Percentiles rank a stretch among this genome's conserved stretches.
Evolutionary conservation across 2,888 invertebrate species (phyloP).

Genomic region (Lithodes maja): DNA sequence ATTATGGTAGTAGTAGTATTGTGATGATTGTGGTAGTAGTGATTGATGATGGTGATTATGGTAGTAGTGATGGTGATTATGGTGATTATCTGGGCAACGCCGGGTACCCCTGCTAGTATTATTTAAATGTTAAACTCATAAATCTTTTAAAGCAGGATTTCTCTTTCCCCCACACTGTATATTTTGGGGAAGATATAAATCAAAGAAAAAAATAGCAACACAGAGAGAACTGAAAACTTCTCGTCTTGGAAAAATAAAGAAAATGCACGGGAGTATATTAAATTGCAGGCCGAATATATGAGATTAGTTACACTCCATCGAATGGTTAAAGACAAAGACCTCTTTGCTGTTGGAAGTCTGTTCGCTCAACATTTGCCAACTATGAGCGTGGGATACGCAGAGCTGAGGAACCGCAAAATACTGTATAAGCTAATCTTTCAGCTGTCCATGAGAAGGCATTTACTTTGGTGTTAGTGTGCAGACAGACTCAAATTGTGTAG

Average conservation of each 20-base stretch:
- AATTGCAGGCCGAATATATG: not conserved
- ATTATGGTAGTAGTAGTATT: no score
- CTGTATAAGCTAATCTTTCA: not conserved
- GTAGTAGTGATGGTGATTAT: no score
- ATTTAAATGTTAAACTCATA: not conserved
- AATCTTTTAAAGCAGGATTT: conserved; percentile 1
- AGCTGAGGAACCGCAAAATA: not conserved
- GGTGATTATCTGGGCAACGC: no score
- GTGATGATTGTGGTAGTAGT: no score
- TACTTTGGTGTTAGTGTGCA: not conserved
- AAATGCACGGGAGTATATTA: conserved; percentile 6
- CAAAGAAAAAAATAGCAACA: not conserved
- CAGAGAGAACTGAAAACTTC: not conserved
- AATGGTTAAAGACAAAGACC: not conserved
- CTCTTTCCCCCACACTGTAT: not conserved
- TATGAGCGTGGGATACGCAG: not conserved
- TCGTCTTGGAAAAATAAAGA: not conserved
- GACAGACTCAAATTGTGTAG: not conserved
- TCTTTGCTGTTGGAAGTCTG: conserved; percentile 6
- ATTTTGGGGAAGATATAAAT: conserved; percentile 1
- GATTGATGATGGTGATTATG: no score
- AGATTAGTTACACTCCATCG: not conserved
- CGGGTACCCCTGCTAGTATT: no score
- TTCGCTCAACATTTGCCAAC: conserved; percentile 11
- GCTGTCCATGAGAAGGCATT: conserved; percentile 2